Evolutionary conservation across 1,140 invertebrate genomes (phyloP).

Genomic region (Littorina saxatilis): DNA sequence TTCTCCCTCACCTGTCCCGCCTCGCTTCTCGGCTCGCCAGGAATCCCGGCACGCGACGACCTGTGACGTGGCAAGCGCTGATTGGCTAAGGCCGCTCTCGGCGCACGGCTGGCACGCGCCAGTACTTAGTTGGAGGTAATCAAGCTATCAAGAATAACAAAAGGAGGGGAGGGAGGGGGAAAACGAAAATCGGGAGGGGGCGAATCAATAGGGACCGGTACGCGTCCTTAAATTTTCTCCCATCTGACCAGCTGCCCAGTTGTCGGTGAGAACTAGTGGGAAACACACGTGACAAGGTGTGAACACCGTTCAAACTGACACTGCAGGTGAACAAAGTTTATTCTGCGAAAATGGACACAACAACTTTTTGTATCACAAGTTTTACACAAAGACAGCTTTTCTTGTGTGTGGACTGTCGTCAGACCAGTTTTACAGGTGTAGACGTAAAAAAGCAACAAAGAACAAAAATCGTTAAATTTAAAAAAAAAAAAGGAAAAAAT

Average conservation of each 20-base stretch:
- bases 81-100: neutral
- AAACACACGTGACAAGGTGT: too few relatives aligned
- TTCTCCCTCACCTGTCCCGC: neutral
- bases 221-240: neutral
- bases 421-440: neutral
- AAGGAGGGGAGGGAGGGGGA: constrained; percentile 5
- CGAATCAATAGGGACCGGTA: neutral
- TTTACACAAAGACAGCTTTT: too few relatives aligned
- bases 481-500: too few relatives aligned
- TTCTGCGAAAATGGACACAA: too few relatives aligned
- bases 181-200: constrained; percentile 7
- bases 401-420: too few relatives aligned
- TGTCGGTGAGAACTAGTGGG: too few relatives aligned
- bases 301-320: too few relatives aligned
- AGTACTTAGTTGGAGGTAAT: neutral
- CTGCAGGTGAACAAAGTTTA: too few relatives aligned
- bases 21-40: neutral
- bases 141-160: constrained; percentile 30
- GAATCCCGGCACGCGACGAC: constrained; percentile 28
- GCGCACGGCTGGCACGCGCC: constrained; percentile 31
- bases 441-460: neutral
- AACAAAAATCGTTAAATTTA: neutral
- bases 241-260: constrained; percentile 5
- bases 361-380: too few relatives aligned
- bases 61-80: constrained; percentile 10